Percentiles rank a stretch among this genome's conserved stretches.
Conservation (phyloP, 2,797 vertebrate species). For the Eurystomus glaucurus region DNA sequence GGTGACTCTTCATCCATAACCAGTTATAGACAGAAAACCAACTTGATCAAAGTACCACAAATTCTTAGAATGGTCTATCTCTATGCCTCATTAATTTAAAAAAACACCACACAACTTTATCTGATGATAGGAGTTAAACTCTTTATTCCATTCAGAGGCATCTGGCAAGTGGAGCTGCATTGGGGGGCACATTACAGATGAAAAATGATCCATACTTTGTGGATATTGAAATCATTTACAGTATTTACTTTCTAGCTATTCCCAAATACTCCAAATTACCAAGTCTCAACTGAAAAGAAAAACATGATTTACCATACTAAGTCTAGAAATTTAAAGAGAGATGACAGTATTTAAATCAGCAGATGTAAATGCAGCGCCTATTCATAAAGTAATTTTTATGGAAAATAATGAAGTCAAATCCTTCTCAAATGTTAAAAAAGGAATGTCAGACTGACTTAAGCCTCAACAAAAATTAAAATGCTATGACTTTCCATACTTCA, state of each 20-base stretch:
- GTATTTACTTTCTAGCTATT: conserved; percentile 89
- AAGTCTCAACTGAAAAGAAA: conserved; percentile 89
- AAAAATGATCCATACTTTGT: conserved; percentile 87
- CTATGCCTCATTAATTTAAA: conserved; percentile 6
- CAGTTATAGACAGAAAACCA: neutral
- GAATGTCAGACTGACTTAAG: conserved; percentile 82
- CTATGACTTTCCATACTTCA: conserved; percentile 83
- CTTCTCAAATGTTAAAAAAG: conserved; percentile 88
- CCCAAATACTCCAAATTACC: conserved; percentile 89
- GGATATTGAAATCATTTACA: conserved; percentile 91
- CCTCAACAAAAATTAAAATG: conserved; percentile 81
- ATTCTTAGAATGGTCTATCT: neutral
- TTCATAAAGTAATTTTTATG: conserved; percentile 82
- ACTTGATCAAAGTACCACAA: neutral
- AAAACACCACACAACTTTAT: conserved; percentile 63
- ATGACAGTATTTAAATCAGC: conserved; percentile 89
- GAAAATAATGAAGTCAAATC: conserved; percentile 80
- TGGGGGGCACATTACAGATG: conserved; percentile 91
- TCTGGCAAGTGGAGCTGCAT: conserved; percentile 97
- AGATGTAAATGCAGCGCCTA: conserved; percentile 87
- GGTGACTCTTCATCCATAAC: neutral
- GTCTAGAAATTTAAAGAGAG: conserved; percentile 89
- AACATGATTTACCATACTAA: conserved; percentile 91
- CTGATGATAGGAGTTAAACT: conserved; percentile 86
- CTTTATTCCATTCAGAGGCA: conserved; percentile 96